These are phyloP conservation scores for Oreochromis tanganicae DNA, from an alignment of 2,113 vertebrate species.

Conservation along the genomic window DNA sequence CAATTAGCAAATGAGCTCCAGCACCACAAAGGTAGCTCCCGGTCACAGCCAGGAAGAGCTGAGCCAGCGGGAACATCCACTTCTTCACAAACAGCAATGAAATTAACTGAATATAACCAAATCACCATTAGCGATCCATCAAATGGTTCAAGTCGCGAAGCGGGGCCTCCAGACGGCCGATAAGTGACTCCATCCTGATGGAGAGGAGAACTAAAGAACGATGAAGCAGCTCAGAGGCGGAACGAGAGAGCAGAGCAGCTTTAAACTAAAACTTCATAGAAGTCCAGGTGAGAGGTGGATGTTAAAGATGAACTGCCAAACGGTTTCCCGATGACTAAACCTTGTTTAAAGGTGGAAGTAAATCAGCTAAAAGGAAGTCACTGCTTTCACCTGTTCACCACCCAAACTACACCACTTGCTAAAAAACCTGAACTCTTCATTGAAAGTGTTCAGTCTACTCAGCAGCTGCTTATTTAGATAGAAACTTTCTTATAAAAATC, in stretches of 20 bases:
- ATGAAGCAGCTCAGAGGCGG: neutral
- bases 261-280: neutral
- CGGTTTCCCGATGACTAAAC: neutral
- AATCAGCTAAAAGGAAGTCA: neutral
- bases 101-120: constrained; percentile 50
- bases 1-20: constrained; percentile 64
- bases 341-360: neutral
- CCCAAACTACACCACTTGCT: neutral
- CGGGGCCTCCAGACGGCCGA: neutral
- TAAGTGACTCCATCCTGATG: neutral
- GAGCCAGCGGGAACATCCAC: constrained; percentile 50
- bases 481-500: neutral
- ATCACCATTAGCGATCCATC: constrained; percentile 48
- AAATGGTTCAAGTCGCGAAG: neutral
- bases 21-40: neutral
- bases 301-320: neutral
- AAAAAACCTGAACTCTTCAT: neutral
- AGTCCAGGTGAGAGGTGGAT: neutral
- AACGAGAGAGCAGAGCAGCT: neutral
- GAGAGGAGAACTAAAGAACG: neutral
- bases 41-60: neutral
- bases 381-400: neutral
- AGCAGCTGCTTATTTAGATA: neutral
- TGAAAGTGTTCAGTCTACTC: neutral
- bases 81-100: constrained; percentile 23